Conservation (phyloP, 1,140 invertebrate species). For the Temnothorax longispinosus region DNA sequence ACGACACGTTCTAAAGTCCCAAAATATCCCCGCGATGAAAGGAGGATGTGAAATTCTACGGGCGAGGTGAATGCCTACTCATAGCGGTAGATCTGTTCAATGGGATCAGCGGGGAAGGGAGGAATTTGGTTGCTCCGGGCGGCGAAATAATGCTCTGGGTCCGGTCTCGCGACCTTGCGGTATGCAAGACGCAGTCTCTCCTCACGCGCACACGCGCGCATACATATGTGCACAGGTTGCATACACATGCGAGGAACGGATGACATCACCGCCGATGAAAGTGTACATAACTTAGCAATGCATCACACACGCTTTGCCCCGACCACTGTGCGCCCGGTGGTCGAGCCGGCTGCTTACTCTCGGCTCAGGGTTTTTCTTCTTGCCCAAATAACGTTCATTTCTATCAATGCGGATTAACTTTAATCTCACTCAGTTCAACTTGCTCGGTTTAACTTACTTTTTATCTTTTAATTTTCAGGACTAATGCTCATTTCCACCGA, state of each 20-base stretch:
- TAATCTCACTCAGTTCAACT: no score
- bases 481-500: no score
- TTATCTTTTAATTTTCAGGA: no score
- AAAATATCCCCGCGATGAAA: not conserved
- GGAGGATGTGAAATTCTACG: not conserved
- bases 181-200: constrained; percentile 70
- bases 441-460: no score
- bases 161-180: constrained; percentile 70
- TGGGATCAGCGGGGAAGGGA: not conserved
- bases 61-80: not conserved
- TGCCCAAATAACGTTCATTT: not conserved
- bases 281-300: constrained; percentile 82
- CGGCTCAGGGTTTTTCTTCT: not conserved
- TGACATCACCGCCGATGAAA: constrained; percentile 83
- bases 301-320: constrained; percentile 73
- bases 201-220: constrained; percentile 12
- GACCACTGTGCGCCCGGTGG: not conserved
- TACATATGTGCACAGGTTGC: not conserved
- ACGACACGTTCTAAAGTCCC: not conserved
- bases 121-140: not conserved
- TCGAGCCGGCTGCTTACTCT: constrained; percentile 1
- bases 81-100: constrained; percentile 1
- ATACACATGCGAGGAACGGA: constrained; percentile 56
- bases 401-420: no score
- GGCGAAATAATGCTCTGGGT: constrained; percentile 56